phyloP scores from a whole-genome alignment of 1,140 invertebrate species.

The Mercenaria mercenaria region DNA sequence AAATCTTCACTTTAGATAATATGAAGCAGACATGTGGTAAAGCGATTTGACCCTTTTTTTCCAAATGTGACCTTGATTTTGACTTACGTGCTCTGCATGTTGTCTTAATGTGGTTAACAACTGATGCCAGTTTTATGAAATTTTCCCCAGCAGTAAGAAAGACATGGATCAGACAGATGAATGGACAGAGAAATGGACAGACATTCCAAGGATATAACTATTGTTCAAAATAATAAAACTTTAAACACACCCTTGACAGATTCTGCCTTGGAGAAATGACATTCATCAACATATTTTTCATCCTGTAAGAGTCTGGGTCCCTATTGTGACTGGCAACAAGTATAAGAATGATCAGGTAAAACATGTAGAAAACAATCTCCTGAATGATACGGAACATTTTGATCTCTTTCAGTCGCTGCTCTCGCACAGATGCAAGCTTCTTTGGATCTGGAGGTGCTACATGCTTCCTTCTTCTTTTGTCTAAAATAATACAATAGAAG shows the following conservation, averaged over 20 bases:
- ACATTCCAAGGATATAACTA: too few relatives aligned
- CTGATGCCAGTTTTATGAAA: too few relatives aligned
- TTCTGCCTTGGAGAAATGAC: constrained; percentile 40
- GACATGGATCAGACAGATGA: too few relatives aligned
- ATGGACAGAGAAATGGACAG: too few relatives aligned
- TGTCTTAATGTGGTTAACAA: too few relatives aligned
- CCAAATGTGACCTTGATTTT: too few relatives aligned
- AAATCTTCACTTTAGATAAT: too few relatives aligned
- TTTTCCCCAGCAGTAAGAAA: too few relatives aligned
- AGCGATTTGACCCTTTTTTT: too few relatives aligned
- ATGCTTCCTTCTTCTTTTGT: constrained; percentile 11
- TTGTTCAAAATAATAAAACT: too few relatives aligned
- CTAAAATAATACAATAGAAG: constrained; percentile 43
- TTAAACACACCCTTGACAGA: constrained; percentile 23
- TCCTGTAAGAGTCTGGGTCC: constrained; percentile 80
- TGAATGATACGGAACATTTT: constrained; percentile 74
- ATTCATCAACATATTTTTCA: constrained; percentile 49
- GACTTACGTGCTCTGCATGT: too few relatives aligned
- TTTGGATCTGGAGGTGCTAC: constrained; percentile 55
- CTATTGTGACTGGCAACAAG: constrained; percentile 82
- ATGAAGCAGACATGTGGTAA: too few relatives aligned
- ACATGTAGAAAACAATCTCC: constrained; percentile 83
- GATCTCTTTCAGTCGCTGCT: constrained; percentile 68
- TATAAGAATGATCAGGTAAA: constrained; percentile 83
- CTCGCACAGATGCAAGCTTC: constrained; percentile 47